Percentiles rank a stretch among this genome's conserved stretches.
Evolutionary conservation across 2,888 invertebrate species (phyloP).

Genomic region (Drosophila cyrtoloma): DNA sequence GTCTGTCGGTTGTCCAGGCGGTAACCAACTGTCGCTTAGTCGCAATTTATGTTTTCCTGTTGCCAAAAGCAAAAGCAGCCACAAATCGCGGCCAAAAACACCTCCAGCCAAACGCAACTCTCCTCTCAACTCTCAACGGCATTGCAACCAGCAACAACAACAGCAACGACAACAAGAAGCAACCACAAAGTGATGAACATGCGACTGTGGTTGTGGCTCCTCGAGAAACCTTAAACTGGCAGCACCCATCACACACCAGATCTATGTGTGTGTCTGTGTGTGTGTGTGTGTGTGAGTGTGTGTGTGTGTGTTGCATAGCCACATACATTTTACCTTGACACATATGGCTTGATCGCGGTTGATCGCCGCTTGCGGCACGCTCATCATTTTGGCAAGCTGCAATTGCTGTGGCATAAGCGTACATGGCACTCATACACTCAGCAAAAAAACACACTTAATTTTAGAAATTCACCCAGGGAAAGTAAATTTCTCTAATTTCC

Average conservation of each 20-base stretch:
- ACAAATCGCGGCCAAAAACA: slow-evolving; percentile 44
- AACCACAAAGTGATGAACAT: slow-evolving; percentile 41
- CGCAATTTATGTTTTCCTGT: slow-evolving; percentile 76
- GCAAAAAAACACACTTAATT: neutral
- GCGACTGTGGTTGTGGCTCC: slow-evolving; percentile 25
- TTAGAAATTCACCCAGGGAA: neutral
- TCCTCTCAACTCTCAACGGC: slow-evolving; percentile 8
- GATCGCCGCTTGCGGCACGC: slow-evolving; percentile 43
- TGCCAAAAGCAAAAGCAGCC: slow-evolving; percentile 48
- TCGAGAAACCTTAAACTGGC: slow-evolving; percentile 42
- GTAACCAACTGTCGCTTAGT: slow-evolving; percentile 67
- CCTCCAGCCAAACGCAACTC: slow-evolving; percentile 44
- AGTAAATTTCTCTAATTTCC: neutral
- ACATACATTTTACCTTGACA: slow-evolving; percentile 74
- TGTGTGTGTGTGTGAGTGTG: slow-evolving; percentile 1
- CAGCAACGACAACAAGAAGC: slow-evolving; percentile 2
- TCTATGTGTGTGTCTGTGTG: neutral
- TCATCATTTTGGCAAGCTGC: slow-evolving; percentile 45
- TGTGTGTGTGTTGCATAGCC: slow-evolving; percentile 35
- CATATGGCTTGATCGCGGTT: slow-evolving; percentile 67
- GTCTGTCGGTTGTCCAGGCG: slow-evolving; percentile 14
- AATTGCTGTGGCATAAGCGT: slow-evolving; percentile 12
- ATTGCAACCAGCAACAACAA: slow-evolving; percentile 24
- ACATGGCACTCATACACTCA: neutral
- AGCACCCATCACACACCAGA: slow-evolving; percentile 21